phyloP scores from a whole-genome alignment of 2,797 vertebrate genomes.

The Eulemur mongoz region DNA sequence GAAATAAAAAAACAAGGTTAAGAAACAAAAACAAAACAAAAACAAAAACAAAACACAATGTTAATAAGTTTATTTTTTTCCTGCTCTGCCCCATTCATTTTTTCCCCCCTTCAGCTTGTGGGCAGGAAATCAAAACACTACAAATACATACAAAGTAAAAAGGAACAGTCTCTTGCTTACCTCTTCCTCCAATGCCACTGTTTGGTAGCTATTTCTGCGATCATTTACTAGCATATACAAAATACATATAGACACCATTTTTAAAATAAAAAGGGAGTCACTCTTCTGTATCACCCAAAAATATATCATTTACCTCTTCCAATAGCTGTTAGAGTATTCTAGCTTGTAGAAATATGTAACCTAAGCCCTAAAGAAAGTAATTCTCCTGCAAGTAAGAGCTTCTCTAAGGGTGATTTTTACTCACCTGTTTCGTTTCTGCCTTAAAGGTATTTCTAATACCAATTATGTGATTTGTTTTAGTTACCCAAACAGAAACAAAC shows the following conservation, averaged over 20 bases:
- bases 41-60: not conserved
- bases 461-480: not conserved
- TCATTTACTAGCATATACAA: not conserved
- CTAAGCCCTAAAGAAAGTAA: not conserved
- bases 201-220: not conserved
- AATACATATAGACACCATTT: not conserved
- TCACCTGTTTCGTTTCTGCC: conserved; percentile 1
- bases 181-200: not conserved
- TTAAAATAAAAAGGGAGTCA: not conserved
- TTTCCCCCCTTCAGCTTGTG: not conserved
- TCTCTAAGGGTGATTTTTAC: not conserved
- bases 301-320: not conserved
- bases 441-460: conserved; percentile 39
- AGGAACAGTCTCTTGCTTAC: not conserved
- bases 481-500: not conserved
- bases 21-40: not conserved
- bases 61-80: not conserved
- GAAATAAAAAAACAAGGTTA: not conserved
- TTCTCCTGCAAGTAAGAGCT: not conserved
- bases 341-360: not conserved
- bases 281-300: not conserved
- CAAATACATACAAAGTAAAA: not conserved
- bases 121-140: not conserved
- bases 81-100: not conserved
- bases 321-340: not conserved